Evolutionary conservation across 1,140 invertebrate species (phyloP).

Genomic region (Drosophila ercepeae): DNA sequence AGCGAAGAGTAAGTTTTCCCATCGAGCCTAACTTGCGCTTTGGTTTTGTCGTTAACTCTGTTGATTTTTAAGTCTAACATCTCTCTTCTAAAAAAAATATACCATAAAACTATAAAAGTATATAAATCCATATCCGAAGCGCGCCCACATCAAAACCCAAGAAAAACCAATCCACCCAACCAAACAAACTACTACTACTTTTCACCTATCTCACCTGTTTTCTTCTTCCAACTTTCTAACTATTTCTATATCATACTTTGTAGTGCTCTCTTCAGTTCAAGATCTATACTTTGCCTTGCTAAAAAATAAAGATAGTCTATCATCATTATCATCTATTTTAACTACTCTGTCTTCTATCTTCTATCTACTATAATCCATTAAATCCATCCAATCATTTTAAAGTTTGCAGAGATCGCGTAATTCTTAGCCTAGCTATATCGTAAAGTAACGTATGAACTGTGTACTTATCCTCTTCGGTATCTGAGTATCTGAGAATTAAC

Average conservation of each 20-base stretch:
- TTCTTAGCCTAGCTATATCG: slow-evolving; percentile 59
- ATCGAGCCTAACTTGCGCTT: slow-evolving; percentile 55
- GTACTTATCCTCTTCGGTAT: slow-evolving; percentile 39
- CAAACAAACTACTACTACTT: slow-evolving; percentile 14
- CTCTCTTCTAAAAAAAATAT: slow-evolving; percentile 35
- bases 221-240: slow-evolving; percentile 35
- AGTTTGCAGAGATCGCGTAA: slow-evolving; percentile 58
- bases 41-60: slow-evolving; percentile 74
- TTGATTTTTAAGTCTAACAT: slow-evolving; percentile 69
- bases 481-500: slow-evolving; percentile 27
- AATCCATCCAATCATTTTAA: slow-evolving; percentile 6
- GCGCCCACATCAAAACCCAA: slow-evolving; percentile 29
- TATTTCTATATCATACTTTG: slow-evolving; percentile 57
- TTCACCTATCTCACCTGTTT: slow-evolving; percentile 36
- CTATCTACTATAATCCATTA: slow-evolving; percentile 18
- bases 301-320: slow-evolving; percentile 41
- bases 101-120: too few relatives aligned
- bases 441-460: slow-evolving; percentile 41
- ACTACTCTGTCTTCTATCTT: slow-evolving; percentile 28
- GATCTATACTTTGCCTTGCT: slow-evolving; percentile 61
- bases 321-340: slow-evolving; percentile 20
- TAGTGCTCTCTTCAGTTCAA: slow-evolving; percentile 71
- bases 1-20: slow-evolving; percentile 81
- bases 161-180: slow-evolving; percentile 9
- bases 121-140: slow-evolving; percentile 20